These are phyloP conservation scores for Phrynosoma platyrhinos DNA, from an alignment of 2,113 vertebrate genomes.

Conservation along the genomic window DNA sequence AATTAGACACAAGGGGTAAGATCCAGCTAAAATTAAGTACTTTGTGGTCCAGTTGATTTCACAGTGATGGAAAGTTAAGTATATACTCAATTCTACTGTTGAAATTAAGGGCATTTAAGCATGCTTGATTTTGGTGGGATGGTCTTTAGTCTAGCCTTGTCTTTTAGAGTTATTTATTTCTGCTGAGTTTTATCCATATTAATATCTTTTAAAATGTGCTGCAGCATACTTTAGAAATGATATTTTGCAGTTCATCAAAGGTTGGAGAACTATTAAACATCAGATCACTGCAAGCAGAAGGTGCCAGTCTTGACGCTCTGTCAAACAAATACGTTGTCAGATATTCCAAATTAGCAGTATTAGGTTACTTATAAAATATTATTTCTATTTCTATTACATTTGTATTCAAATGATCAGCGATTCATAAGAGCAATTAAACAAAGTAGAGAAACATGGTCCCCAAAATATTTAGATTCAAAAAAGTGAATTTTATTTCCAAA, in stretches of 20 bases:
- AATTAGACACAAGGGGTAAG: not conserved
- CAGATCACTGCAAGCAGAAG: not conserved
- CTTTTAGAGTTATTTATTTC: not conserved
- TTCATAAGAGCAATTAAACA: not conserved
- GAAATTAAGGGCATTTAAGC: not conserved
- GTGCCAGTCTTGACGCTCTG: not conserved
- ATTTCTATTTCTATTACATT: not conserved
- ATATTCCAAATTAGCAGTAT: not conserved
- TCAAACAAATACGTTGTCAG: not conserved
- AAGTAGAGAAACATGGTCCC: not conserved
- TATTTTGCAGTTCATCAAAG: not conserved
- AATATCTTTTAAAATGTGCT: not conserved
- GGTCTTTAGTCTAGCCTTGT: not conserved
- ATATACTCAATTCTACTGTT: not conserved
- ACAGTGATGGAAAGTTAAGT: not conserved
- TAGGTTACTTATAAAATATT: fast-evolving
- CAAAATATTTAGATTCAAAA: not conserved
- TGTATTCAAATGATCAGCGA: not conserved
- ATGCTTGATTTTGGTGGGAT: not conserved
- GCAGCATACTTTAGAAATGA: not conserved
- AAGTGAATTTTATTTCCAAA: not conserved
- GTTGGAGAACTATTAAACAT: not conserved
- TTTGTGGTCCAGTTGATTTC: not conserved
- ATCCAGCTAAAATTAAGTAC: not conserved
- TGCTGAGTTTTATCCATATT: fast-evolving